Evolutionary conservation across 2,888 invertebrate genomes (phyloP).

Genomic region (Synergus gifuensis): DNA sequence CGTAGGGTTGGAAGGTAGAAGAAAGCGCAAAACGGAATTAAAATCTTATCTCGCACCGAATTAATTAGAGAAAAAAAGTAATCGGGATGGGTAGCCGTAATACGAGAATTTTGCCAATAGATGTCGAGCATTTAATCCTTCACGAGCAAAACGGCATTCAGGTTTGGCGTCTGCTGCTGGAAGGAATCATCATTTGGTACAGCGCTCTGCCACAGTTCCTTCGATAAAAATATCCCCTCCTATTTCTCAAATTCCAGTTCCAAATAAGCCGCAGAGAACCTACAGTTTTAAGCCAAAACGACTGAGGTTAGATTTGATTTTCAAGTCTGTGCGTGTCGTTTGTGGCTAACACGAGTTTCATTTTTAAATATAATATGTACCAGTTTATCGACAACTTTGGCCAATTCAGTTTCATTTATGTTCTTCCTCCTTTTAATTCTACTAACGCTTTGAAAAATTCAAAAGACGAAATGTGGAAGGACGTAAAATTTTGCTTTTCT

Average conservation of each 20-base stretch:
- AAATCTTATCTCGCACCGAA: conserved; percentile 29
- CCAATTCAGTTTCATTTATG: background rate
- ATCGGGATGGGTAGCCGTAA: conserved; percentile 39
- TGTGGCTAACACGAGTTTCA: conserved; percentile 62
- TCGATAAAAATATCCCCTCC: conserved; percentile 67
- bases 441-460: conserved; percentile 10
- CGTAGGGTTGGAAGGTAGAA: conserved; percentile 30
- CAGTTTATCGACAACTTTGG: conserved; percentile 25
- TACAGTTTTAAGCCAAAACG: conserved; percentile 76
- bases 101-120: conserved; percentile 66
- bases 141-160: conserved; percentile 70
- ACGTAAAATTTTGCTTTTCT: background rate
- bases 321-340: conserved; percentile 63
- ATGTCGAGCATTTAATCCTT: conserved; percentile 76
- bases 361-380: background rate
- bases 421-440: background rate
- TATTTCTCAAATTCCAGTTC: conserved; percentile 70
- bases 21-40: conserved; percentile 29
- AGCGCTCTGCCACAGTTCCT: conserved; percentile 73
- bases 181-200: conserved; percentile 70
- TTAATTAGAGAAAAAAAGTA: conserved; percentile 39
- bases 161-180: conserved; percentile 66
- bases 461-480: conserved; percentile 7
- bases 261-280: conserved; percentile 73
- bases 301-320: conserved; percentile 73